Evolutionary conservation across 2,113 vertebrate genomes (phyloP).

Genomic region (Calypte anna): DNA sequence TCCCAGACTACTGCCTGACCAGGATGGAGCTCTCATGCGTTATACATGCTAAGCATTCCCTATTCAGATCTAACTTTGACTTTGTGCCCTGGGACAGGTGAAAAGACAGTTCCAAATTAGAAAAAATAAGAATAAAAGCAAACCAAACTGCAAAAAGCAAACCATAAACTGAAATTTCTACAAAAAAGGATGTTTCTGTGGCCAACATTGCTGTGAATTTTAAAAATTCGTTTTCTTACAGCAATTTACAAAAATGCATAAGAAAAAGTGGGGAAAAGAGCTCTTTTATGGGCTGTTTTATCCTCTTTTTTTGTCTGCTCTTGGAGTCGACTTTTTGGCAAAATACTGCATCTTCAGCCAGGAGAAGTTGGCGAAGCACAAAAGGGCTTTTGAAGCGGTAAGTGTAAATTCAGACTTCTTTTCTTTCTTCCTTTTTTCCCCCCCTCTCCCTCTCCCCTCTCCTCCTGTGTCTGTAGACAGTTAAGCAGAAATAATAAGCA

Average conservation of each 20-base stretch:
- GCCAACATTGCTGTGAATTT: not conserved
- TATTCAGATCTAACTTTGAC: constrained; percentile 65
- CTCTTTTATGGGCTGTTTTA: constrained; percentile 68
- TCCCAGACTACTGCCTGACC: constrained; percentile 31
- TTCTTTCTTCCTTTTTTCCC: constrained; percentile 71
- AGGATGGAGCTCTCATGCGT: constrained; percentile 26
- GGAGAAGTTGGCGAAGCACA: constrained; percentile 89
- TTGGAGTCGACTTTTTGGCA: constrained; percentile 92
- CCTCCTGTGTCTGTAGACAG: constrained; percentile 78
- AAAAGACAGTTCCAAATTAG: constrained; percentile 69
- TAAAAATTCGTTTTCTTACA: constrained; percentile 23
- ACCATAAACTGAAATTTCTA: constrained; percentile 20
- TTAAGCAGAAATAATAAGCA: constrained; percentile 80
- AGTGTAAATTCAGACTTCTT: constrained; percentile 85
- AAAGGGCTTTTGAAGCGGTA: constrained; percentile 92
- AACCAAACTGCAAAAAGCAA: not conserved
- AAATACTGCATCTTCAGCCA: constrained; percentile 91
- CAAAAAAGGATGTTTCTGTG: constrained; percentile 2
- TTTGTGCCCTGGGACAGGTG: constrained; percentile 74
- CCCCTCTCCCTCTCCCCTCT: constrained; percentile 58
- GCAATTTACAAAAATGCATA: constrained; percentile 55
- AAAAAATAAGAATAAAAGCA: not conserved
- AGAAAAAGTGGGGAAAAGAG: constrained; percentile 20
- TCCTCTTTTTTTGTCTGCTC: constrained; percentile 68
- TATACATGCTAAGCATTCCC: constrained; percentile 70